Evolutionary conservation across 2,888 invertebrate genomes (phyloP).

Genomic region (Xanthorhoe designata): DNA sequence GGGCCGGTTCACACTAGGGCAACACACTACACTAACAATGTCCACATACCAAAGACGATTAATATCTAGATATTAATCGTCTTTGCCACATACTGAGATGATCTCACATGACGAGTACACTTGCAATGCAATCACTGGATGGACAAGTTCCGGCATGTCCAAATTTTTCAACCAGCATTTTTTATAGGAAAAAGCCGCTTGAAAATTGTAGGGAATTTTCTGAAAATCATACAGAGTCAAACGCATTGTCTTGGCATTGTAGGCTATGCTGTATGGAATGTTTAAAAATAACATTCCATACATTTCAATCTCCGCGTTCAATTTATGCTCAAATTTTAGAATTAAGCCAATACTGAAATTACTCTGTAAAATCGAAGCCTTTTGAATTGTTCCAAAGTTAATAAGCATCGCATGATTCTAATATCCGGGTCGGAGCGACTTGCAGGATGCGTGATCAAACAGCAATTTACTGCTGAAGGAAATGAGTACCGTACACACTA

Average conservation of each 20-base stretch:
- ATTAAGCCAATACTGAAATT: slow-evolving; percentile 10
- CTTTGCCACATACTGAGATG: too few relatives aligned
- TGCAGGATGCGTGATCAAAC: slow-evolving; percentile 26
- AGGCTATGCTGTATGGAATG: too few relatives aligned
- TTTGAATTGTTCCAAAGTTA: slow-evolving; percentile 27
- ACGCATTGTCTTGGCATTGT: not conserved
- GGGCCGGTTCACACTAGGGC: too few relatives aligned
- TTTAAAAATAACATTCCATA: not conserved
- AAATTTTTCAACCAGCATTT: slow-evolving; percentile 6
- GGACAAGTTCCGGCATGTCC: slow-evolving; percentile 6
- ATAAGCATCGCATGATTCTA: slow-evolving; percentile 31
- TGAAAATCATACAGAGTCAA: slow-evolving; percentile 4
- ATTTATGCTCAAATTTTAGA: not conserved
- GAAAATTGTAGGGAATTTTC: not conserved
- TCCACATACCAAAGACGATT: too few relatives aligned
- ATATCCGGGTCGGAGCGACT: slow-evolving; percentile 36
- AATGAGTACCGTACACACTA: slow-evolving; percentile 16
- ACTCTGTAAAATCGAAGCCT: not conserved
- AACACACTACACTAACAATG: too few relatives aligned
- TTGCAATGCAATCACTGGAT: too few relatives aligned
- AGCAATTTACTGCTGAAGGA: slow-evolving; percentile 23
- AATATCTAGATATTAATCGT: too few relatives aligned
- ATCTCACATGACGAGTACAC: too few relatives aligned
- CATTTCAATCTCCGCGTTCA: too few relatives aligned
- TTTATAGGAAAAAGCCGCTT: slow-evolving; percentile 4